Percentiles rank a stretch among this genome's conserved stretches.
These are phyloP conservation scores for Lanius collurio DNA, from an alignment of 2,113 vertebrate genomes.

Conservation along the genomic window DNA sequence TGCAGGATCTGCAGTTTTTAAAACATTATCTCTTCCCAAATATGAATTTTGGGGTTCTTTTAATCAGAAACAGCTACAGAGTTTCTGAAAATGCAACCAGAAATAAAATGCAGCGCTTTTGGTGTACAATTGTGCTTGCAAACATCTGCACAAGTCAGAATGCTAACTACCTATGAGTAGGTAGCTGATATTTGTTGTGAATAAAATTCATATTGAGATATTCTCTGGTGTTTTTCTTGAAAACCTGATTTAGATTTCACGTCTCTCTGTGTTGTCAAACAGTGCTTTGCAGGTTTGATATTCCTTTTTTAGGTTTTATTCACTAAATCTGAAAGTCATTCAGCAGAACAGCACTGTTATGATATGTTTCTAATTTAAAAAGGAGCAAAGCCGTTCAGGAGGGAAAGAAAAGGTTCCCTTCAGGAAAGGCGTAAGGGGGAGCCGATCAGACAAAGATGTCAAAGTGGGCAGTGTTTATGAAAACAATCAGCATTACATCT, in stretches of 20 bases:
- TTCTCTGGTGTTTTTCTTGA: background rate
- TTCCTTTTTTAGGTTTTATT: background rate
- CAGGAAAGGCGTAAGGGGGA: background rate
- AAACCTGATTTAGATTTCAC: background rate
- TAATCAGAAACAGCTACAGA: background rate
- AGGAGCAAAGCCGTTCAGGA: background rate
- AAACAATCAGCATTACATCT: background rate
- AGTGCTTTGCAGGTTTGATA: background rate
- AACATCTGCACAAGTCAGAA: background rate
- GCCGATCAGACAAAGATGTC: background rate
- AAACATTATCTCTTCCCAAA: background rate
- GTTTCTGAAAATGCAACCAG: background rate
- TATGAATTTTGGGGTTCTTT: background rate
- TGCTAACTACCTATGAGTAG: background rate
- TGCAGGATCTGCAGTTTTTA: background rate
- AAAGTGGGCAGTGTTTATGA: background rate
- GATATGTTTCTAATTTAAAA: background rate
- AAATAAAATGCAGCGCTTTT: background rate
- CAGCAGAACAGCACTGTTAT: background rate
- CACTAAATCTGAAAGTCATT: background rate
- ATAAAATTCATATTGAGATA: background rate
- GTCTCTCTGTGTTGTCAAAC: background rate
- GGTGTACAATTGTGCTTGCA: background rate
- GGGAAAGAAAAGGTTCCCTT: background rate
- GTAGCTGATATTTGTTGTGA: background rate